A percentile compares a stretch with the other conserved stretches of the same genome.
phyloP scores from a whole-genome alignment of 2,888 invertebrate genomes.

The Phengaris arion region DNA sequence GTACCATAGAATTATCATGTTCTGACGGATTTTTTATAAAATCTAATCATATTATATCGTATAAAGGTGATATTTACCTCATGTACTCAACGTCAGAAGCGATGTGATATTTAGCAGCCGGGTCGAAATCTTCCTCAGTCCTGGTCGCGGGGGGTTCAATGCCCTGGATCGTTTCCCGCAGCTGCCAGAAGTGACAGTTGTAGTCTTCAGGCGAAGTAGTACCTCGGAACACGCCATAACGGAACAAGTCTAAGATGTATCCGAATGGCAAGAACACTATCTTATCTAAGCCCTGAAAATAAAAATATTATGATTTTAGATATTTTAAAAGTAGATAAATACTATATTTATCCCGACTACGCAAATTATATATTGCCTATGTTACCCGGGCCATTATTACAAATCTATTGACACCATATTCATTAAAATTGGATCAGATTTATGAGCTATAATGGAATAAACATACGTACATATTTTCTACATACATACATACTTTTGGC shows the following conservation, averaged over 20 bases:
- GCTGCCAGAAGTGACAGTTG: constrained; percentile 83
- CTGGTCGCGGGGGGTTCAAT: constrained; percentile 81
- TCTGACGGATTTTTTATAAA: too few species aligned
- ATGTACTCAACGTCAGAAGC: constrained; percentile 83
- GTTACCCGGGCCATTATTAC: too few species aligned
- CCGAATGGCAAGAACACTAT: constrained; percentile 85
- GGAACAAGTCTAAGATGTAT: constrained; percentile 84
- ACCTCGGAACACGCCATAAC: constrained; percentile 84
- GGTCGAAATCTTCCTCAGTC: constrained; percentile 82
- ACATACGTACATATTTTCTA: too few species aligned
- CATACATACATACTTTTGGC: too few species aligned
- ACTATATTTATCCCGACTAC: too few species aligned
- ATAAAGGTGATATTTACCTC: constrained; percentile 63
- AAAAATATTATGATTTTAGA: background rate
- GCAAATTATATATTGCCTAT: too few species aligned
- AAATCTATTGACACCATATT: too few species aligned
- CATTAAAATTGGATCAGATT: too few species aligned
- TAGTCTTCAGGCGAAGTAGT: constrained; percentile 79
- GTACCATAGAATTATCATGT: too few species aligned
- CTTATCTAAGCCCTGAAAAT: constrained; percentile 81
- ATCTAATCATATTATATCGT: too few species aligned
- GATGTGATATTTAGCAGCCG: constrained; percentile 85
- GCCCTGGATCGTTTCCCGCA: constrained; percentile 81
- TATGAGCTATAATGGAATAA: too few species aligned
- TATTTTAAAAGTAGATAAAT: background rate